Conservation (phyloP, 1,140 invertebrate genomes). For the Polypedilum vanderplanki region DNA sequence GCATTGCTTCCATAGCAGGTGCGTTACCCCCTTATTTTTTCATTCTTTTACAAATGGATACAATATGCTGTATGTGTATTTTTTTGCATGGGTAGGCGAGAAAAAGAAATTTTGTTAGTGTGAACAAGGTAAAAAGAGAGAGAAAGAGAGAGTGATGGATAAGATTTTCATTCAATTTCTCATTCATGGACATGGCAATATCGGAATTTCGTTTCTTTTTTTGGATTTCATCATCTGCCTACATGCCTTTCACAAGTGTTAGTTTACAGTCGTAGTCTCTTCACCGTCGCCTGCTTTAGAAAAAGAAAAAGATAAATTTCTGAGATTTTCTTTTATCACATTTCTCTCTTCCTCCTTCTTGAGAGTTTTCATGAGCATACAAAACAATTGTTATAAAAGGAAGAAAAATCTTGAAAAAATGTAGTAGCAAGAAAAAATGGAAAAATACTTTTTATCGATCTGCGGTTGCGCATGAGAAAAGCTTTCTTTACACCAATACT, state of each 20-base stretch:
- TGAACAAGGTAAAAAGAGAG: too few species aligned
- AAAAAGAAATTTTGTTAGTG: too few species aligned
- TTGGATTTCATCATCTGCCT: not conserved
- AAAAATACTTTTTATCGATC: conserved; percentile 21
- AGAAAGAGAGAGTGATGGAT: not conserved
- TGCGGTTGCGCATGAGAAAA: conserved; percentile 27
- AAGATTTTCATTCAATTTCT: not conserved
- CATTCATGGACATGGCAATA: not conserved
- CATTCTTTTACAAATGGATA: too few species aligned
- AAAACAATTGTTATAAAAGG: not conserved
- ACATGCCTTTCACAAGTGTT: conserved; percentile 3
- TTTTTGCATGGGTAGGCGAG: too few species aligned
- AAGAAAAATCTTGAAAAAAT: conserved; percentile 9
- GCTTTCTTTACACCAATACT: not conserved
- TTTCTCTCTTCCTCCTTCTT: not conserved
- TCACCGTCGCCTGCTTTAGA: not conserved
- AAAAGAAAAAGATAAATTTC: not conserved
- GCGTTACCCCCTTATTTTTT: too few species aligned
- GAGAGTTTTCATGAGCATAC: not conserved
- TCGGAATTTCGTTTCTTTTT: not conserved
- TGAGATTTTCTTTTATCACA: not conserved
- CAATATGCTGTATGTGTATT: too few species aligned
- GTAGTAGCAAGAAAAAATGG: not conserved
- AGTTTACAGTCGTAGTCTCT: not conserved
- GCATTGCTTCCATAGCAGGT: too few species aligned